phyloP scores from a whole-genome alignment of 2,113 vertebrate species.

The Oryctolagus cuniculus region mOryCun1.1 NC_091438.1:7008001-7008500 shows the following conservation, averaged over 20 bases:
- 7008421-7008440: not conserved
- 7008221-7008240: not conserved
- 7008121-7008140: not conserved
- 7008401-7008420: not conserved
- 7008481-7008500: not conserved
- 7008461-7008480: not conserved
- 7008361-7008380: too few species aligned
- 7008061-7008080: not conserved
- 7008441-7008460: not conserved
- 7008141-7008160: not conserved
- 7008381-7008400: not conserved
- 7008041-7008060: not conserved
- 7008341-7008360: too few species aligned
- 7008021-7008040: not conserved
- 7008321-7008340: too few species aligned
- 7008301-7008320: not conserved
- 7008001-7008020: not conserved
- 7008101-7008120: not conserved
- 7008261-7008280: not conserved
- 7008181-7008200: constrained; percentile 32
- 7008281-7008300: not conserved
- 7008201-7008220: constrained; percentile 27
- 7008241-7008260: not conserved
- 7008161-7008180: not conserved
- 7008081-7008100: not conserved